phyloP scores from a whole-genome alignment of 2,113 vertebrate species.

The Deroptyus accipitrinus region DNA sequence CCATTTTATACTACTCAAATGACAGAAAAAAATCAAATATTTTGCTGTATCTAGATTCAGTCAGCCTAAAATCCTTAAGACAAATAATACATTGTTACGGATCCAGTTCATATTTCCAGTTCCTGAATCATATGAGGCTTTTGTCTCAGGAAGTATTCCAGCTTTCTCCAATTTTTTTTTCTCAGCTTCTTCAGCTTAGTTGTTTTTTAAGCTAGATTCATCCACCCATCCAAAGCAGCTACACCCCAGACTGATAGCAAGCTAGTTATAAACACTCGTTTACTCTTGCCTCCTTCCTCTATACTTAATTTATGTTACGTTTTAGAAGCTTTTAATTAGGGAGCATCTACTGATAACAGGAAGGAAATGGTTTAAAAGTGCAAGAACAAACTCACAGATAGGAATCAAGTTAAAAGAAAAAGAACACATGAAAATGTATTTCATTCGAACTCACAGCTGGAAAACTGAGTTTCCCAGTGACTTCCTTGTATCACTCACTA shows the following conservation, averaged over 20 bases:
- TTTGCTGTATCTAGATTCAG: neutral
- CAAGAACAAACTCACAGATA: slow-evolving; percentile 11
- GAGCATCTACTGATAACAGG: slow-evolving; percentile 51
- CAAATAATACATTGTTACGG: neutral
- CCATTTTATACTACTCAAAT: neutral
- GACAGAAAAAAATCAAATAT: neutral
- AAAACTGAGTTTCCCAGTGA: neutral
- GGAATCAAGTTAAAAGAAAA: slow-evolving; percentile 18
- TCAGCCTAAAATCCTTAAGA: neutral
- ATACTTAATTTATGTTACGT: slow-evolving; percentile 72
- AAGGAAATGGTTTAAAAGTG: slow-evolving; percentile 39
- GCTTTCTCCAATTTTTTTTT: slow-evolving; percentile 14
- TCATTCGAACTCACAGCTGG: neutral
- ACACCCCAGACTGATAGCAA: slow-evolving; percentile 43
- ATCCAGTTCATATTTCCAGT: neutral
- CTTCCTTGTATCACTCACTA: slow-evolving; percentile 2
- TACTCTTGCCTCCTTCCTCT: slow-evolving; percentile 63
- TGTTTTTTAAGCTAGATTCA: slow-evolving; percentile 32
- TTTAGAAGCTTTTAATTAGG: slow-evolving; percentile 74
- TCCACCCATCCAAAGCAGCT: slow-evolving; percentile 68
- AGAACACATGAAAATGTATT: neutral
- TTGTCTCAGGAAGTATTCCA: neutral
- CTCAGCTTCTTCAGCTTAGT: slow-evolving; percentile 36
- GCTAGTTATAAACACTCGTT: slow-evolving; percentile 61
- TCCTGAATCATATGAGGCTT: neutral